phyloP scores from a whole-genome alignment of 2,888 invertebrate species.

The Nomada ruficornis region DNA sequence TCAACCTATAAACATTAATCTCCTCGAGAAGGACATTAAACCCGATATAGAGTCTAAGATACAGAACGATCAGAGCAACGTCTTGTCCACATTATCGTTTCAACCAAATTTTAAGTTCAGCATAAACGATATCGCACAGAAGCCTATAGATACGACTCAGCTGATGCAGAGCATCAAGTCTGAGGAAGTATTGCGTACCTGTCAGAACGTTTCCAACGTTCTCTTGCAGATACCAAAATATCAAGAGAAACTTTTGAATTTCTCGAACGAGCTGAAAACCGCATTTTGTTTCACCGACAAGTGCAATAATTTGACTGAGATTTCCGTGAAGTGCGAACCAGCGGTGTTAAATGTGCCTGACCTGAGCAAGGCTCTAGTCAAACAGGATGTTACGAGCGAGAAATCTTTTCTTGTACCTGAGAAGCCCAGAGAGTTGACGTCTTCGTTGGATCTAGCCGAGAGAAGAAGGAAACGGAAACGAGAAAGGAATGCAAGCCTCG shows the following conservation, averaged over 20 bases:
- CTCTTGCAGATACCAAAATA: constrained; percentile 82
- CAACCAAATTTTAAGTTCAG: constrained; percentile 77
- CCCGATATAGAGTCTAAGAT: constrained; percentile 64
- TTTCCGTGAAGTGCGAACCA: constrained; percentile 77
- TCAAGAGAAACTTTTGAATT: constrained; percentile 81
- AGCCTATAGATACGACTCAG: constrained; percentile 74
- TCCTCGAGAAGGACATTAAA: constrained; percentile 67
- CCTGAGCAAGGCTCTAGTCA: constrained; percentile 78
- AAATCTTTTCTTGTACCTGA: constrained; percentile 73
- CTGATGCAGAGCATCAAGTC: constrained; percentile 81
- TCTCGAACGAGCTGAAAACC: constrained; percentile 76
- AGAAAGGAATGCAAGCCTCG: constrained; percentile 69
- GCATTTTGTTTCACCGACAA: constrained; percentile 79
- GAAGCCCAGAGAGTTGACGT: constrained; percentile 76
- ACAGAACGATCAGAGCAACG: constrained; percentile 67
- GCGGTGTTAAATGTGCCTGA: constrained; percentile 83
- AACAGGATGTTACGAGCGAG: constrained; percentile 71
- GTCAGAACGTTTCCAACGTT: constrained; percentile 82
- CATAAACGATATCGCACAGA: constrained; percentile 74
- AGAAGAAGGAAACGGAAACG: constrained; percentile 85
- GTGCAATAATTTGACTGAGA: constrained; percentile 81
- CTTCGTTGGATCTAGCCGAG: constrained; percentile 86
- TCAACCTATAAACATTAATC: constrained; percentile 40
- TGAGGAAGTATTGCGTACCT: constrained; percentile 80
- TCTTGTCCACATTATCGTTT: constrained; percentile 76